phyloP scores from a whole-genome alignment of 2,797 vertebrate genomes.

The Rousettus madagascariensis region DNA sequence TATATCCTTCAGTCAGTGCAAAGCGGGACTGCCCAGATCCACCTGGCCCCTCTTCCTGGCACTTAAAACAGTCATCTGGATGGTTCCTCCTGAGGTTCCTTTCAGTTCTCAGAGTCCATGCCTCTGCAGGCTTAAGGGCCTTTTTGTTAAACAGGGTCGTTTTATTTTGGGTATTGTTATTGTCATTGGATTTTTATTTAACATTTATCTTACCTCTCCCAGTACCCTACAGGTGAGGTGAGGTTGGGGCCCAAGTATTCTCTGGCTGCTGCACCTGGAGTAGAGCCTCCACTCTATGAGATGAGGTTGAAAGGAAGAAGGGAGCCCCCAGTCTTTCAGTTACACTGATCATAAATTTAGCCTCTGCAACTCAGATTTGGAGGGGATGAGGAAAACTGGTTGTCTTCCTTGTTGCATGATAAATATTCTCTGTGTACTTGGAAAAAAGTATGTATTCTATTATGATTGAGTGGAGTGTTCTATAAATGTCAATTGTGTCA shows the following conservation, averaged over 20 bases:
- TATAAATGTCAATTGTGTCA: neutral
- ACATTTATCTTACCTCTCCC: neutral
- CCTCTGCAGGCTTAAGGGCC: neutral
- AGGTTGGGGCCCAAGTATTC: neutral
- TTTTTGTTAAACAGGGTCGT: neutral
- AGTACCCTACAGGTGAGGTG: neutral
- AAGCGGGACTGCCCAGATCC: neutral
- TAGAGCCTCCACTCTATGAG: neutral
- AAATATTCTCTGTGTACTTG: neutral
- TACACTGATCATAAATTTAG: neutral
- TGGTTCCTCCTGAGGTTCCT: neutral
- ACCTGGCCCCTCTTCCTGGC: neutral
- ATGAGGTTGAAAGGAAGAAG: neutral
- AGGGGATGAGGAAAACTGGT: neutral
- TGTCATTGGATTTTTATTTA: slow-evolving; percentile 35
- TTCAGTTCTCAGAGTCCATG: neutral
- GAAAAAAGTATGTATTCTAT: neutral
- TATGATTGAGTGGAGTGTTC: neutral
- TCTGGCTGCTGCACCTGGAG: neutral
- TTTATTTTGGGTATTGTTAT: neutral
- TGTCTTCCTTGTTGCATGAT: neutral
- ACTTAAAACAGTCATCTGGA: neutral
- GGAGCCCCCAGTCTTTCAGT: neutral
- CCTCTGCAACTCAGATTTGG: neutral
- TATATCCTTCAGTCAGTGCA: neutral